Evolutionary conservation across 1,140 invertebrate species (phyloP).

Genomic region (Heterodera schachtii): DNA sequence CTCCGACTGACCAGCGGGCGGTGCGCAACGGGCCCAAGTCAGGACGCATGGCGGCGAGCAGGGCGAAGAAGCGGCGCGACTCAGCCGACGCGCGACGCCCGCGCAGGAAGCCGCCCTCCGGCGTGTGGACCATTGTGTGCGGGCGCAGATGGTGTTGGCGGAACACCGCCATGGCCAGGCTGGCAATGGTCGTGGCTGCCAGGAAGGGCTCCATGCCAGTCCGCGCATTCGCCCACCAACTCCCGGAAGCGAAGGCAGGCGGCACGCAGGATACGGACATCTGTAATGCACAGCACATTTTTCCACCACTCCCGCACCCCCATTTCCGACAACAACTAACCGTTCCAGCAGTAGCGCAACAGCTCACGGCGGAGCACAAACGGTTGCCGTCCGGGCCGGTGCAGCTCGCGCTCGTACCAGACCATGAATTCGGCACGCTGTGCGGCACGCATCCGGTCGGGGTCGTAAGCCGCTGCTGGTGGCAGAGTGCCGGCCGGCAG

Average conservation of each 20-base stretch:
- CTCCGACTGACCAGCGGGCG: slow-evolving; percentile 17
- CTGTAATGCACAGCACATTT: neutral
- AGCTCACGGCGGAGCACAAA: slow-evolving; percentile 15
- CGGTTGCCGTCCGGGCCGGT: neutral
- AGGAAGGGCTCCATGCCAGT: slow-evolving; percentile 14
- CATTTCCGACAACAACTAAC: neutral
- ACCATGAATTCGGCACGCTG: neutral
- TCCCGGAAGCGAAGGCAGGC: slow-evolving; percentile 5
- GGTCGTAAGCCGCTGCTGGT: neutral
- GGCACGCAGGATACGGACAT: slow-evolving; percentile 14
- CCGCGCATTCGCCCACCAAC: neutral
- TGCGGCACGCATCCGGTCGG: neutral
- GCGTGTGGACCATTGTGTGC: neutral
- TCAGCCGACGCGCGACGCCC: neutral
- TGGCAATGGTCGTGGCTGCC: neutral
- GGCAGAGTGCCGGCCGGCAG: neutral
- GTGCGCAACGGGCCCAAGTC: neutral
- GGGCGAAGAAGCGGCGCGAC: neutral
- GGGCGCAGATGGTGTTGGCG: neutral
- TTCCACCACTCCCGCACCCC: neutral
- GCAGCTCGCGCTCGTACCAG: neutral
- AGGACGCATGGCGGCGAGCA: neutral
- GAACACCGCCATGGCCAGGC: slow-evolving; percentile 1
- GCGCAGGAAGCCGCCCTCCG: slow-evolving; percentile 14
- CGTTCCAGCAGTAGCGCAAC: neutral